phyloP scores from a whole-genome alignment of 2,888 invertebrate species.

The Oithona nana region DNA sequence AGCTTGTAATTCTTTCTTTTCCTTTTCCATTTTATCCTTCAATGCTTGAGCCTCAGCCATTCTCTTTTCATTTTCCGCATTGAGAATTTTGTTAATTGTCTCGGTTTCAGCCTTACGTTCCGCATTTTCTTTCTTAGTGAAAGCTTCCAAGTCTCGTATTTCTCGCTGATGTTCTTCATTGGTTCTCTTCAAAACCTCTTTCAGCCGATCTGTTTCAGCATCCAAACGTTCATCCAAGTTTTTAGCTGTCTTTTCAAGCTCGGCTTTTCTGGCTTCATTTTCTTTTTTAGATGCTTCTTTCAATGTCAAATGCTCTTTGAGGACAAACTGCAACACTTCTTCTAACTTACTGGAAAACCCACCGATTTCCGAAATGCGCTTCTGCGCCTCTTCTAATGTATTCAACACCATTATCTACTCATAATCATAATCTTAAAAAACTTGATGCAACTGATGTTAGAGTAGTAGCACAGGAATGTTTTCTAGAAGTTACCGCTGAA shows the following conservation, averaged over 20 bases:
- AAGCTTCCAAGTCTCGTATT: not conserved
- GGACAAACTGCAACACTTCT: not conserved
- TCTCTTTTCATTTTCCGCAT: slow-evolving; percentile 10
- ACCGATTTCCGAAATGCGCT: not conserved
- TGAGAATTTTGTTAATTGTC: not conserved
- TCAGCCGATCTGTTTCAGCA: not conserved
- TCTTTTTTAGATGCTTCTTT: not conserved
- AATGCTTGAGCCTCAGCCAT: slow-evolving; percentile 7
- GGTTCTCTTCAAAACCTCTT: not conserved
- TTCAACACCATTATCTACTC: not conserved
- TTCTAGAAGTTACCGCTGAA: not conserved
- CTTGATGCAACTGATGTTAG: no score
- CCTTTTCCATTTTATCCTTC: slow-evolving; percentile 16
- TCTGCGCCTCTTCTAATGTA: not conserved
- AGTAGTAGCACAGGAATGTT: no score
- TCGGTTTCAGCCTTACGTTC: not conserved
- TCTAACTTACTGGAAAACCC: not conserved
- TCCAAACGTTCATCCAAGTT: not conserved
- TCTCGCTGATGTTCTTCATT: not conserved
- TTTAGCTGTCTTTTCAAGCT: not conserved
- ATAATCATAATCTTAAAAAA: no score
- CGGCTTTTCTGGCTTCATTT: not conserved
- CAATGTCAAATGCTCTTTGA: not conserved
- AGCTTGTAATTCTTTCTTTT: slow-evolving; percentile 15
- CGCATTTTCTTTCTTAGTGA: not conserved